phyloP scores from a whole-genome alignment of 2,888 invertebrate species.

The Tethea ocularis region DNA sequence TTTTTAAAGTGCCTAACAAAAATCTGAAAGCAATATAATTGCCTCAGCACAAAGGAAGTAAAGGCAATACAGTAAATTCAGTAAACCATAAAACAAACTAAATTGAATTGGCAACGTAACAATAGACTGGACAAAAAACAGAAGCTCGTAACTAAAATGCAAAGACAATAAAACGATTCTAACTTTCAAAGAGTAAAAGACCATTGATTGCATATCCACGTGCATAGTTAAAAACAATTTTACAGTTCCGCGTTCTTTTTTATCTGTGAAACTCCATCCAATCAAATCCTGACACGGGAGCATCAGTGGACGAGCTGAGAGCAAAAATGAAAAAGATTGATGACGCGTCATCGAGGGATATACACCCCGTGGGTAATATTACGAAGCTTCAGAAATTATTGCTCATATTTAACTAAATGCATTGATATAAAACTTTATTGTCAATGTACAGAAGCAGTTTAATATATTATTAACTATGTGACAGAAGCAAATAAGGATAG shows the following conservation, averaged over 20 bases:
- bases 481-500: too few species aligned
- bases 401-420: conserved; percentile 5
- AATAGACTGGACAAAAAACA: conserved; percentile 2
- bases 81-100: not conserved
- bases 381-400: conserved; percentile 26
- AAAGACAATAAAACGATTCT: conserved; percentile 2
- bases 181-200: conserved; percentile 6
- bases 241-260: conserved; percentile 13
- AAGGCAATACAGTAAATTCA: not conserved
- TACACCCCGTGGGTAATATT: conserved; percentile 23
- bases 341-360: conserved; percentile 41
- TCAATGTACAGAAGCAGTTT: too few species aligned
- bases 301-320: conserved; percentile 32
- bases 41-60: not conserved
- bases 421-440: not conserved
- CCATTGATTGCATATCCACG: conserved; percentile 3
- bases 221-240: conserved; percentile 6
- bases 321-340: conserved; percentile 64
- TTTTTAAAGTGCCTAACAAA: not conserved
- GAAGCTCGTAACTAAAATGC: conserved; percentile 2
- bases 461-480: too few species aligned
- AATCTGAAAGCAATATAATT: not conserved
- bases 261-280: conserved; percentile 38
- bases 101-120: conserved; percentile 3
- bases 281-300: conserved; percentile 44